Conservation (phyloP, 64 coral and sea anemone genomes). For the Cladopsammia gracilis region DNA sequence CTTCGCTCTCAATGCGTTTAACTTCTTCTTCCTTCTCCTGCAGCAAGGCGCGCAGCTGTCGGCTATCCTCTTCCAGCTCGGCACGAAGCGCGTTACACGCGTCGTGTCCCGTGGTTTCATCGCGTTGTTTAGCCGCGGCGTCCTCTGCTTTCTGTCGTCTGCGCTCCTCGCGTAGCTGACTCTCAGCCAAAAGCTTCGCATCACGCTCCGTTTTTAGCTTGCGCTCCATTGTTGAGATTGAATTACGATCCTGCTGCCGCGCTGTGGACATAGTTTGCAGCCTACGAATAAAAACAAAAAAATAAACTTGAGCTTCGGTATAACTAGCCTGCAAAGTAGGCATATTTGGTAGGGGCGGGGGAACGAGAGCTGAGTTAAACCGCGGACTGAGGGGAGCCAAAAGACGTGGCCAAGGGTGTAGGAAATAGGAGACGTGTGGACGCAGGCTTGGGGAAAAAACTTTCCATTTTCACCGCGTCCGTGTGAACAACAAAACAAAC, state of each 20-base stretch:
- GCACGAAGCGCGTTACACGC: slow-evolving; percentile 80
- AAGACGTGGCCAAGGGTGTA: too few relatives aligned
- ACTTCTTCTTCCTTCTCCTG: slow-evolving; percentile 95
- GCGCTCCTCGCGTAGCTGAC: slow-evolving; percentile 93
- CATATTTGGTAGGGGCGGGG: too few relatives aligned
- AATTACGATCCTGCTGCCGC: slow-evolving; percentile 94
- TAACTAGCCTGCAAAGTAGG: too few relatives aligned
- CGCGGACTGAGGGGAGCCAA: too few relatives aligned
- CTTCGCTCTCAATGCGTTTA: slow-evolving; percentile 77
- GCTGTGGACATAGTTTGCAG: slow-evolving; percentile 72
- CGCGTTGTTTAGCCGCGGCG: slow-evolving; percentile 77
- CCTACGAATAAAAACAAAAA: not conserved
- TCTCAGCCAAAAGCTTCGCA: slow-evolving; percentile 91
- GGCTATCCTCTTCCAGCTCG: slow-evolving; percentile 93
- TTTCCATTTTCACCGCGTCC: too few relatives aligned
- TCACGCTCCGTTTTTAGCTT: slow-evolving; percentile 99
- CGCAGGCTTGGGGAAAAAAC: too few relatives aligned
- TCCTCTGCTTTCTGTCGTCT: slow-evolving; percentile 89
- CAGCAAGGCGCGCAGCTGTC: slow-evolving; percentile 75
- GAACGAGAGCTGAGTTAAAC: too few relatives aligned
- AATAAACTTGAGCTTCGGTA: not conserved
- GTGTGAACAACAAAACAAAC: too few relatives aligned
- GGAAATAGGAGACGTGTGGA: too few relatives aligned
- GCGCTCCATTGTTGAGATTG: slow-evolving; percentile 86
- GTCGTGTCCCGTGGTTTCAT: slow-evolving; percentile 87